phyloP scores from a whole-genome alignment of 2,888 invertebrate genomes.

The Amphiduros pacificus region DNA sequence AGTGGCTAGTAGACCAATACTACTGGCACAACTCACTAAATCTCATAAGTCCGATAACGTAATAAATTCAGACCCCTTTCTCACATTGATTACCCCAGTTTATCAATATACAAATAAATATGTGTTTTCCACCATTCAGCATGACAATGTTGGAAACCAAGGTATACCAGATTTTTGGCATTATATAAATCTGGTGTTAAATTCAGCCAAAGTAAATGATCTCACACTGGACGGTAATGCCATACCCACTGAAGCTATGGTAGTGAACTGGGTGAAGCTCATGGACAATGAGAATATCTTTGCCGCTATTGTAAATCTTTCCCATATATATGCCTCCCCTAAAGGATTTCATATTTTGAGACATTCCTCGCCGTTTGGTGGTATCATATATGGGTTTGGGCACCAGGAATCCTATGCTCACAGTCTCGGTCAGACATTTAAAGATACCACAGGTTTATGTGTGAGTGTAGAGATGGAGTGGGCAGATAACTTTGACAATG shows the following conservation, averaged over 20 bases:
- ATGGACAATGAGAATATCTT: too few species aligned
- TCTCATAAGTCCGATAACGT: slow-evolving; percentile 31
- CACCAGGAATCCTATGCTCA: slow-evolving; percentile 41
- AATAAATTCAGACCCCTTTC: slow-evolving; percentile 40
- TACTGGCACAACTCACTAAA: slow-evolving; percentile 36
- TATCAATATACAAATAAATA: slow-evolving; percentile 36
- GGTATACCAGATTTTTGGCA: slow-evolving; percentile 13
- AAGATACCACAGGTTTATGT: neutral
- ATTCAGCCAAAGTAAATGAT: neutral
- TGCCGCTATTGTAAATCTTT: too few species aligned
- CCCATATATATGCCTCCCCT: too few species aligned
- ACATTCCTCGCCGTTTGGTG: too few species aligned
- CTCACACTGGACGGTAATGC: slow-evolving; percentile 15
- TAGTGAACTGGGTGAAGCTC: too few species aligned
- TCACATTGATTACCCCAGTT: slow-evolving; percentile 36
- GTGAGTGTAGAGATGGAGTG: neutral
- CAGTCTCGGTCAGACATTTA: slow-evolving; percentile 31
- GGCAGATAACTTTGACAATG: slow-evolving; percentile 32
- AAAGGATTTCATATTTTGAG: too few species aligned
- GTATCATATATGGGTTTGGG: slow-evolving; percentile 37
- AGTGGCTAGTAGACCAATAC: slow-evolving; percentile 29
- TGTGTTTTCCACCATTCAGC: slow-evolving; percentile 39
- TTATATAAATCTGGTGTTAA: slow-evolving; percentile 22
- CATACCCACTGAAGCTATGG: too few species aligned
- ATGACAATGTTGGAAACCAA: slow-evolving; percentile 24